These are phyloP conservation scores for Diogma glabrata DNA, from an alignment of 2,888 invertebrate species.

Conservation along the genomic window DNA sequence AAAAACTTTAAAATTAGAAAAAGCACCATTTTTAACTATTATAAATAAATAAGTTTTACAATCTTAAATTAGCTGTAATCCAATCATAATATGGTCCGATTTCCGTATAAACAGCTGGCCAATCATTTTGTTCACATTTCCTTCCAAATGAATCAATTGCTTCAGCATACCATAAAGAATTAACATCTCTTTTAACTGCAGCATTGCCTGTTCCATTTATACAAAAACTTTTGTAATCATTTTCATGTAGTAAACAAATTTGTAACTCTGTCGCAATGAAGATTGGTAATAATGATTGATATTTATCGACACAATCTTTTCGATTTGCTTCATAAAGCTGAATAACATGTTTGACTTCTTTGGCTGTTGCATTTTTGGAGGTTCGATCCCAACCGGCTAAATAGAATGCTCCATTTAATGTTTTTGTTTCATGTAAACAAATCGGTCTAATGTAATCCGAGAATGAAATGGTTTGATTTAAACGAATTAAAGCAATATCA, in stretches of 20 bases:
- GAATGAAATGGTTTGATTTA: slow-evolving; percentile 42
- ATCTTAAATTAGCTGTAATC: neutral
- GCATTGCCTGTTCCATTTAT: neutral
- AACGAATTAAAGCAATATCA: slow-evolving; percentile 60
- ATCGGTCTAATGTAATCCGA: slow-evolving; percentile 47
- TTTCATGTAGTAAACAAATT: neutral
- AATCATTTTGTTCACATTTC: neutral
- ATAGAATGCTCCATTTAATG: slow-evolving; percentile 32
- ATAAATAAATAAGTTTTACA: no score
- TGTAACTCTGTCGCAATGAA: neutral
- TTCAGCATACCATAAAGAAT: slow-evolving; percentile 1
- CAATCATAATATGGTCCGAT: neutral
- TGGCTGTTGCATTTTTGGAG: neutral
- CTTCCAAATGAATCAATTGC: slow-evolving; percentile 4
- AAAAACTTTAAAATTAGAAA: no score
- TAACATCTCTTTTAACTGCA: neutral
- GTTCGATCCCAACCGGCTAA: slow-evolving; percentile 58
- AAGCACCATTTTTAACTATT: no score
- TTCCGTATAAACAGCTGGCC: neutral
- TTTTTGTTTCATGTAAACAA: slow-evolving; percentile 40
- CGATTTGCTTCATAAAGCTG: no score
- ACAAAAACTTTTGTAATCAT: neutral
- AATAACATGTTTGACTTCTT: neutral
- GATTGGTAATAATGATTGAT: neutral
- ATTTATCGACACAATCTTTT: no score